phyloP scores from a whole-genome alignment of 2,797 vertebrate genomes.

The Distichodus sexfasciatus region DNA sequence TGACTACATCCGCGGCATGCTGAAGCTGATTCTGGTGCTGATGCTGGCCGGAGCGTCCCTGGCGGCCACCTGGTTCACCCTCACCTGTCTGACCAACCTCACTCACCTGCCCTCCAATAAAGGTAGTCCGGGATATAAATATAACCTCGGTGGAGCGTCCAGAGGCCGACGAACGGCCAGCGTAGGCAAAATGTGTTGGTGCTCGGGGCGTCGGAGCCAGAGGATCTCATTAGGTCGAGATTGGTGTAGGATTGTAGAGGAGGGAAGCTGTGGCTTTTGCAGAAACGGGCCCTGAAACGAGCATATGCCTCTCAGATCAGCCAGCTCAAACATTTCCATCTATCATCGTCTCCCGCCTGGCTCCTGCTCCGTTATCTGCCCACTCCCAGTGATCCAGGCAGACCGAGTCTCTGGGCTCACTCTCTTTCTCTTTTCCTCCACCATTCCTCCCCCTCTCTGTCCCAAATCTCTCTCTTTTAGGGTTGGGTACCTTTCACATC shows the following conservation, averaged over 20 bases:
- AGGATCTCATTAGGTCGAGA: constrained; percentile 51
- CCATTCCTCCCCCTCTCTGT: not conserved
- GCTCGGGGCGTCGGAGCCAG: constrained; percentile 24
- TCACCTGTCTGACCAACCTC: constrained; percentile 87
- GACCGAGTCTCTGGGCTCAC: constrained; percentile 39
- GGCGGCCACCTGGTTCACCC: constrained; percentile 93
- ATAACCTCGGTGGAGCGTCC: not conserved
- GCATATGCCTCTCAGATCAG: constrained; percentile 54
- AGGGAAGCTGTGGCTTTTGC: constrained; percentile 22
- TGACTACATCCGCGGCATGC: constrained; percentile 94
- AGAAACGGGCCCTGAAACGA: constrained; percentile 44
- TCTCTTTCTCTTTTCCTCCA: constrained; percentile 46
- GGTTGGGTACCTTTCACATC: no score
- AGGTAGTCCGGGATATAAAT: constrained; percentile 73
- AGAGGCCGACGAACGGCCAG: not conserved
- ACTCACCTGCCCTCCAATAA: constrained; percentile 94
- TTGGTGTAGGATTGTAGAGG: constrained; percentile 48
- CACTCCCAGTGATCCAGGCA: constrained; percentile 49
- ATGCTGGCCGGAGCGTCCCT: constrained; percentile 92
- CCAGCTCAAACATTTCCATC: constrained; percentile 62
- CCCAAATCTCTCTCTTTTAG: no score
- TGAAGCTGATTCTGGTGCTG: constrained; percentile 95
- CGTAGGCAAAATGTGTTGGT: constrained; percentile 16
- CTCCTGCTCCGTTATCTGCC: constrained; percentile 44
- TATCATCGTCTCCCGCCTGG: constrained; percentile 62